A percentile compares a stretch with the other conserved stretches of the same genome.
Evolutionary conservation across 53 echinoderm and acorn worm species (phyloP).

Genomic region (Zoroaster sp.): DNA sequence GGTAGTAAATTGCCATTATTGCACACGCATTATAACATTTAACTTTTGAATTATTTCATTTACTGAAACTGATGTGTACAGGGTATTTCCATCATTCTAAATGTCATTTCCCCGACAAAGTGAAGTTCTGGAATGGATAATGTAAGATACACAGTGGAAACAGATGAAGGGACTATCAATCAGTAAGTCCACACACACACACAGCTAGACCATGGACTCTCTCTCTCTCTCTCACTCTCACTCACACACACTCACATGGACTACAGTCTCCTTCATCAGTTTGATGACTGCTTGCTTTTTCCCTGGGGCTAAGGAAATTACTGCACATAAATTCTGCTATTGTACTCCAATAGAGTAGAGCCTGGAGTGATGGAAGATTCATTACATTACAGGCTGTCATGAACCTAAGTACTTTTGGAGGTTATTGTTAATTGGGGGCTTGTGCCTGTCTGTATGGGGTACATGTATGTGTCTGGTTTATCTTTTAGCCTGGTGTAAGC

Average conservation of each 20-base stretch:
- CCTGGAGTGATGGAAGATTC: slow-evolving; percentile 35
- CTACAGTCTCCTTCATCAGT: neutral
- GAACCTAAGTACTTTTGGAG: neutral
- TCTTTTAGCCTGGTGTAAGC: neutral
- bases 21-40: neutral
- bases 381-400: slow-evolving; percentile 2
- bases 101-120: neutral
- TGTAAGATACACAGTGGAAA: neutral
- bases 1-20: neutral
- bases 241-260: neutral
- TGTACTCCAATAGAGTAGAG: slow-evolving; percentile 17
- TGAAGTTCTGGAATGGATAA: neutral
- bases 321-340: slow-evolving; percentile 40
- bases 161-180: neutral
- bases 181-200: too few species aligned
- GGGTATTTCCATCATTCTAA: neutral
- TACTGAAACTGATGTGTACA: neutral
- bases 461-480: slow-evolving; percentile 6
- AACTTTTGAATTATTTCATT: neutral
- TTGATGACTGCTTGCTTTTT: neutral
- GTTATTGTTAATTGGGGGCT: slow-evolving; percentile 8
- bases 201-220: neutral
- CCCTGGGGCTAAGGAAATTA: slow-evolving; percentile 51
- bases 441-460: slow-evolving; percentile 24
- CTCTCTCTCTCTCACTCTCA: neutral